Base-by-base conservation (phyloP, 2,888 invertebrate species). In the Seira ritae region DNA sequence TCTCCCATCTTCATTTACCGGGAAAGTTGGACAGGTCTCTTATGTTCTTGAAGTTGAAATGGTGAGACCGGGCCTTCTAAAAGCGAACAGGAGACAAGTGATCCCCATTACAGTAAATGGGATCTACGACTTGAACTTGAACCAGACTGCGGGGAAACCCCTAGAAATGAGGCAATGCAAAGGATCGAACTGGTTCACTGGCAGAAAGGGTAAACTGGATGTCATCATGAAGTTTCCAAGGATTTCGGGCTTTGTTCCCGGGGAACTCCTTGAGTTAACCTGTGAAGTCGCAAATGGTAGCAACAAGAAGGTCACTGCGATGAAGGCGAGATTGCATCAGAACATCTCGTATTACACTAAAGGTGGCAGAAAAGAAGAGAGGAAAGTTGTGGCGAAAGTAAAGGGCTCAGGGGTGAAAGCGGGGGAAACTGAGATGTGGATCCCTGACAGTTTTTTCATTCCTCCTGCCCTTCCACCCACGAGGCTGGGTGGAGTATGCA, bases 1-100 rank as follows among this genome's bases (percentile, higher is more conserved):
- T 83, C 91, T 96, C 80, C 96, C 96, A 91, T 95, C 95, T 1
- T 95, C 95, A 0, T 96, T 95, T 90, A 95, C 95, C 90, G 95
- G 95, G 0, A 92, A 94, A 89, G 92, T 91, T 90, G 96, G 97
- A 0, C 93, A 94, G 89, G 93, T 97, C 66, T 92, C 95, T 15
- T 97, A 97, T 90, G 94, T 94, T 4, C 93, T 95, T 15, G 96
- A 95, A 91, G 95, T 95, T 0, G 94, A 93, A 0, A 91, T 97
- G 19, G 95, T 96, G 90, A 92, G 95, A 20, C 94, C 96, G 6
- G 96, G 95, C 94, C 95, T 95, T 89, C 19, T 37, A 19, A 20
- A 42, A 1, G n/a, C n/a, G n/a, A 65, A 73, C 62, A 4, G 60
- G 23, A 73, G 62, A 3, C 1, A 23, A 4, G 22, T 71, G 1